Conservation (phyloP, 2,888 invertebrate species). For the Nephrocerus scutellatus region DNA sequence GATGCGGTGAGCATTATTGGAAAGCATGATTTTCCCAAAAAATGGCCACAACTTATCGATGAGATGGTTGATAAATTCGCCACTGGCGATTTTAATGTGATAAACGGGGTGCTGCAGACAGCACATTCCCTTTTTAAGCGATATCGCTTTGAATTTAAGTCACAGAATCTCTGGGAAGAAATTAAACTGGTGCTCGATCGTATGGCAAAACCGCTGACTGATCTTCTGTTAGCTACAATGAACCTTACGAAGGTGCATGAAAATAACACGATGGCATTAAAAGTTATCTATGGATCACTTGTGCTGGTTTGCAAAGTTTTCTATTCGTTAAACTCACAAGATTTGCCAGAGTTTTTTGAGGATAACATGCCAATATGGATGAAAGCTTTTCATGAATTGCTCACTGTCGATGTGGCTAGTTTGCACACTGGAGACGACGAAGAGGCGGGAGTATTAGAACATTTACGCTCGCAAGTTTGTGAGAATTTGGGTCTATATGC, state of each 20-base stretch:
- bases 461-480: slow-evolving; percentile 90
- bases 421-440: slow-evolving; percentile 76
- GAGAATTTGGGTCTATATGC: slow-evolving; percentile 93
- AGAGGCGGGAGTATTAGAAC: slow-evolving; percentile 81
- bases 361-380: slow-evolving; percentile 97
- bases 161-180: slow-evolving; percentile 90
- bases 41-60: slow-evolving; percentile 89
- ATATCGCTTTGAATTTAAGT: slow-evolving; percentile 93
- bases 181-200: slow-evolving; percentile 93
- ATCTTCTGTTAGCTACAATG: slow-evolving; percentile 85
- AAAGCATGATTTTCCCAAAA: slow-evolving; percentile 92
- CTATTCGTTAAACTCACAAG: slow-evolving; percentile 95
- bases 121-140: slow-evolving; percentile 95
- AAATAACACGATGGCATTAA: slow-evolving; percentile 70
- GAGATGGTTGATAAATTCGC: slow-evolving; percentile 91
- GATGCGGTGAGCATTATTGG: slow-evolving; percentile 95
- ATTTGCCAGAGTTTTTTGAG: slow-evolving; percentile 97
- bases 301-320: slow-evolving; percentile 90
- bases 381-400: slow-evolving; percentile 75
- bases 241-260: slow-evolving; percentile 70
- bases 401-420: slow-evolving; percentile 69
- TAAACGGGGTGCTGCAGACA: slow-evolving; percentile 90
- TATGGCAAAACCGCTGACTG: slow-evolving; percentile 89
- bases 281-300: slow-evolving; percentile 82
- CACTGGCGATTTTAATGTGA: slow-evolving; percentile 85